Evolutionary conservation across 2,113 vertebrate genomes (phyloP).

Genomic region (Sylvia atricapilla): DNA sequence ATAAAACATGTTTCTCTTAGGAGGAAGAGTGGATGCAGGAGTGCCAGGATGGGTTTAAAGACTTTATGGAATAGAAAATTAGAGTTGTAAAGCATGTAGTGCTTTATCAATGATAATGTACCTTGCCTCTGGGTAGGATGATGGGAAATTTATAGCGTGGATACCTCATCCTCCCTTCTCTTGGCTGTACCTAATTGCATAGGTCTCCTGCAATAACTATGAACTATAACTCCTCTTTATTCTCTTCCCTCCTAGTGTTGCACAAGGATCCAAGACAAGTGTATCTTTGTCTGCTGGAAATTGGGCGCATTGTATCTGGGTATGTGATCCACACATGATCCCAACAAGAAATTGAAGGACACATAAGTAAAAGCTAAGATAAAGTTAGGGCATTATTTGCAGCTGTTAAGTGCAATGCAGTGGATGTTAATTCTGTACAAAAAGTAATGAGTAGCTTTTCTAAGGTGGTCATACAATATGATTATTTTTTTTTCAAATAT

Average conservation of each 20-base stretch:
- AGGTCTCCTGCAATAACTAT: neutral
- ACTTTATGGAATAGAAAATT: neutral
- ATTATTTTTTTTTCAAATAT: neutral
- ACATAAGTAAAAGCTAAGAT: neutral
- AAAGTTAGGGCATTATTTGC: neutral
- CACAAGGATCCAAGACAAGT: conserved; percentile 97
- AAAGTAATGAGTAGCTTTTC: neutral
- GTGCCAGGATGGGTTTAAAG: neutral
- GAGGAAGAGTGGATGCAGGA: neutral
- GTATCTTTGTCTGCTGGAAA: conserved; percentile 93
- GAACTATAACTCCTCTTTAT: neutral
- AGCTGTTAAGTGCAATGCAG: neutral
- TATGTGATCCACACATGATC: conserved; percentile 55
- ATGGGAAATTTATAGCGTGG: neutral
- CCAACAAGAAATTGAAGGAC: neutral
- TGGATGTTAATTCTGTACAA: neutral
- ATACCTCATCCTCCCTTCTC: neutral
- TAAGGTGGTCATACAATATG: neutral
- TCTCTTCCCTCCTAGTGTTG: conserved; percentile 78
- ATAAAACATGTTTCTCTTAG: neutral
- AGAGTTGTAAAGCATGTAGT: neutral
- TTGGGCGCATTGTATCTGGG: conserved; percentile 92
- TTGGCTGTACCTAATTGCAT: neutral
- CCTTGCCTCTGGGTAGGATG: neutral
- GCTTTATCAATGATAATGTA: neutral